A percentile compares a stretch with the other conserved stretches of the same genome.
Evolutionary conservation across 1,140 invertebrate species (phyloP).

Genomic region (Latrodectus geometricus): DNA sequence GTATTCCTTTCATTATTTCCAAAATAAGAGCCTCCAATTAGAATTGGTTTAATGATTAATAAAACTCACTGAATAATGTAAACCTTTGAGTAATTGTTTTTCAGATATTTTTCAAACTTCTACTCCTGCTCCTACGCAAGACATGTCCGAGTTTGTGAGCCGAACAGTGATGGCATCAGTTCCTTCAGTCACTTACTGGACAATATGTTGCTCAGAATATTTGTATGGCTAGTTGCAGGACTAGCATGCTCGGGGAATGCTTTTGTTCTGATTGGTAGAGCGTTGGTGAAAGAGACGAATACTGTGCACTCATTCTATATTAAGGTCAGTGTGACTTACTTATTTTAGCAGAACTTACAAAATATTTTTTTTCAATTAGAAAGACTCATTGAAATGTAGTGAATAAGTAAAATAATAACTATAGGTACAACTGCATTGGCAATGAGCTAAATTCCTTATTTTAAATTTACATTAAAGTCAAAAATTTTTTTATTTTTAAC

Average conservation of each 20-base stretch:
- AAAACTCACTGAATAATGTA: no score
- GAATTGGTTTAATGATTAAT: no score
- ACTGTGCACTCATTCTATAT: slow-evolving; percentile 65
- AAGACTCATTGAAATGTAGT: no score
- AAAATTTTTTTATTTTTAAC: no score
- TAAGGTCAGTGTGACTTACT: slow-evolving; percentile 12
- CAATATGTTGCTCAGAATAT: slow-evolving; percentile 74
- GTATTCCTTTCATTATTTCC: no score
- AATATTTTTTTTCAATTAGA: no score
- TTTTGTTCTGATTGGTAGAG: slow-evolving; percentile 75
- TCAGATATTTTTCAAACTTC: slow-evolving; percentile 78
- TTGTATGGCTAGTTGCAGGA: slow-evolving; percentile 78
- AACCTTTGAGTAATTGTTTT: slow-evolving; percentile 45
- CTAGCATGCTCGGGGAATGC: slow-evolving; percentile 76
- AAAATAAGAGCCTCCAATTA: no score
- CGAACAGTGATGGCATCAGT: slow-evolving; percentile 77
- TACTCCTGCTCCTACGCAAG: slow-evolving; percentile 77
- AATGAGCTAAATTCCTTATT: no score
- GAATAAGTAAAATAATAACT: no score
- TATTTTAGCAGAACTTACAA: background rate
- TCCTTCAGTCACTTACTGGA: slow-evolving; percentile 75
- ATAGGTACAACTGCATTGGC: no score
- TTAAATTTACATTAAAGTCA: no score
- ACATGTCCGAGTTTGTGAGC: slow-evolving; percentile 74
- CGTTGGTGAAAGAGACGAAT: slow-evolving; percentile 71